Conservation (phyloP, 2,888 invertebrate genomes). For the Xestia ashworthii region DNA sequence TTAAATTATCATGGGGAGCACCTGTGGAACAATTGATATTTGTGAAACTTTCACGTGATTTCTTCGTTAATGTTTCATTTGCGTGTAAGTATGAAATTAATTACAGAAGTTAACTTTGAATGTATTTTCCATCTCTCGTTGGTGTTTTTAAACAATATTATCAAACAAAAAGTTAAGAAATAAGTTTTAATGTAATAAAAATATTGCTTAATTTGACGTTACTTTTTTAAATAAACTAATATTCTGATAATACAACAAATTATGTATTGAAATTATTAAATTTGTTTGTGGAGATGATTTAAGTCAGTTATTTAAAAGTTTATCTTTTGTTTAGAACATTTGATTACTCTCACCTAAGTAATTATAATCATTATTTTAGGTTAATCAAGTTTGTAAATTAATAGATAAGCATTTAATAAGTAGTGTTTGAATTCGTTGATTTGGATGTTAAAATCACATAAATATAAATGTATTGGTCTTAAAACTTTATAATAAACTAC, state of each 20-base stretch:
- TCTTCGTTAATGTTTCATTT: constrained; percentile 70
- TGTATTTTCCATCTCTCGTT: background rate
- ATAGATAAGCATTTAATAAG: background rate
- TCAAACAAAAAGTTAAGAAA: constrained; percentile 29
- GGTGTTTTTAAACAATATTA: constrained; percentile 9
- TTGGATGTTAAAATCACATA: background rate
- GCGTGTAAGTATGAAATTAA: constrained; percentile 70
- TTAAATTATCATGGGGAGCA: constrained; percentile 82
- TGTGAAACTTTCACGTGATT: constrained; percentile 78
- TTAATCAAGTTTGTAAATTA: constrained; percentile 4
- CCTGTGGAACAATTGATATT: constrained; percentile 82
- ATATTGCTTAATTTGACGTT: background rate
- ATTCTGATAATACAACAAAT: background rate
- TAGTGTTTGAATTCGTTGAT: background rate
- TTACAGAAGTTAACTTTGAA: constrained; percentile 30
- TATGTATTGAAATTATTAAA: too few species aligned
- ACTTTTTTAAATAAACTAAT: background rate
- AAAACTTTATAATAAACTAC: background rate
- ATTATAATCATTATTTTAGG: background rate
- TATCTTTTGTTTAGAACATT: constrained; percentile 7
- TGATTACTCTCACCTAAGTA: too few species aligned
- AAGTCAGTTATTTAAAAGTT: constrained; percentile 3
- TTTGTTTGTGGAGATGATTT: background rate
- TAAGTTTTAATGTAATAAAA: constrained; percentile 17
- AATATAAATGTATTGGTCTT: too few species aligned